These are phyloP conservation scores for Noctua janthe DNA, from an alignment of 2,888 invertebrate species.

Conservation along the genomic window DNA sequence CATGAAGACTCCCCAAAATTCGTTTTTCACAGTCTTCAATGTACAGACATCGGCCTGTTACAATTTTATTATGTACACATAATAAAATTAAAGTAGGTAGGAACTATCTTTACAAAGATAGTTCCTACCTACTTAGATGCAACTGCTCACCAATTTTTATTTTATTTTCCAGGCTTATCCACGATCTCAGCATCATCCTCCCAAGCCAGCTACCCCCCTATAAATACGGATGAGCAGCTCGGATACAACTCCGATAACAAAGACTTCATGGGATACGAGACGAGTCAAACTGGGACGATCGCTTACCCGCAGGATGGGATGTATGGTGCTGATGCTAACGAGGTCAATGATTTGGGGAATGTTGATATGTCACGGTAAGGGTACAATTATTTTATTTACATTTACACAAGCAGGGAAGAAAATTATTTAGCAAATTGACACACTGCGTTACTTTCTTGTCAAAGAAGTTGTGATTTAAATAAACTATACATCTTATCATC, in stretches of 20 bases:
- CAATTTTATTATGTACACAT: no score
- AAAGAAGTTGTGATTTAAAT: neutral
- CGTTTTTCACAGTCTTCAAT: no score
- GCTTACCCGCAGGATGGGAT: conserved; percentile 84
- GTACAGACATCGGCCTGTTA: no score
- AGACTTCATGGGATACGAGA: conserved; percentile 91
- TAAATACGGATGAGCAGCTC: conserved; percentile 92
- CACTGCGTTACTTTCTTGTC: neutral
- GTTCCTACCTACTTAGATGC: no score
- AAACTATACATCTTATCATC: no score
- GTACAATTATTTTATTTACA: neutral
- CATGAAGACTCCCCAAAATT: no score
- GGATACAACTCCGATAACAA: conserved; percentile 88
- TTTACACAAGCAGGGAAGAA: neutral
- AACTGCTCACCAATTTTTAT: no score
- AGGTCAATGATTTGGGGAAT: conserved; percentile 84
- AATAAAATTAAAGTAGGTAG: no score
- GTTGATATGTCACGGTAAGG: conserved; percentile 87
- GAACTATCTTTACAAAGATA: no score
- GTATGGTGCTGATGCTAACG: conserved; percentile 78
- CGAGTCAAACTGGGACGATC: conserved; percentile 84
- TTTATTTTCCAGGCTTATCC: conserved; percentile 87
- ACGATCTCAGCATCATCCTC: conserved; percentile 88
- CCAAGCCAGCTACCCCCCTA: conserved; percentile 88
- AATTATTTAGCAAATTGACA: neutral